Evolutionary conservation across 37 sponge, comb jelly and placozoan genomes (phyloP).

Genomic region (Dysidea cf. avara): DNA sequence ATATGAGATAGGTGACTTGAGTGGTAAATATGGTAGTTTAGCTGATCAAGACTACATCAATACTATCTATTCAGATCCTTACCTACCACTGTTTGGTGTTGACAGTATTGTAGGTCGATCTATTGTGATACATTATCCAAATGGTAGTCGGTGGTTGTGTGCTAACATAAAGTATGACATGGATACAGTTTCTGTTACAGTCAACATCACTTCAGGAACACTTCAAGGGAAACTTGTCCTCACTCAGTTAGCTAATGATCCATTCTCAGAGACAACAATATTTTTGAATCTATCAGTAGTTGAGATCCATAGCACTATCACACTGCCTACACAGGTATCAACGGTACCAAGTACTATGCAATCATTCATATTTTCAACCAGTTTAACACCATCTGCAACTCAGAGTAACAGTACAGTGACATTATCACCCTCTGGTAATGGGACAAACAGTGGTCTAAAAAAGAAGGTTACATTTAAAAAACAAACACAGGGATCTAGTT

Average conservation of each 20-base stretch:
- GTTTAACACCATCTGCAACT: no score
- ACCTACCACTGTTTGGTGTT: constrained; percentile 60
- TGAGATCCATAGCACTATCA: no score
- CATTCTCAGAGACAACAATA: constrained; percentile 57
- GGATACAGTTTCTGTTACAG: not conserved
- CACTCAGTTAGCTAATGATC: constrained; percentile 63
- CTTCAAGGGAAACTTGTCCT: constrained; percentile 35
- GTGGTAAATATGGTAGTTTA: constrained; percentile 66
- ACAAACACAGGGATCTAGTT: no score
- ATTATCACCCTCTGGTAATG: no score
- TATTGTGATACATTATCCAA: constrained; percentile 48
- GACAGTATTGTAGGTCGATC: constrained; percentile 77
- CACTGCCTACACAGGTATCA: no score
- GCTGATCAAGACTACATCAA: not conserved
- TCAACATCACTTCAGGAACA: constrained; percentile 12
- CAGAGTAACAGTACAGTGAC: no score
- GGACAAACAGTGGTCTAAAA: no score
- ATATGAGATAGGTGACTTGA: constrained; percentile 75
- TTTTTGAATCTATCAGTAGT: no score
- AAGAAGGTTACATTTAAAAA: no score
- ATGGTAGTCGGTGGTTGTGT: constrained; percentile 41
- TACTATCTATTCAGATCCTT: constrained; percentile 35
- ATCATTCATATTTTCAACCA: no score
- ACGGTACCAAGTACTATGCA: no score
- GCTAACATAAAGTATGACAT: constrained; percentile 35